A percentile compares a stretch with the other conserved stretches of the same genome.
Conservation (phyloP, 2,797 vertebrate genomes). For the Enteromius radiatus region DNA sequence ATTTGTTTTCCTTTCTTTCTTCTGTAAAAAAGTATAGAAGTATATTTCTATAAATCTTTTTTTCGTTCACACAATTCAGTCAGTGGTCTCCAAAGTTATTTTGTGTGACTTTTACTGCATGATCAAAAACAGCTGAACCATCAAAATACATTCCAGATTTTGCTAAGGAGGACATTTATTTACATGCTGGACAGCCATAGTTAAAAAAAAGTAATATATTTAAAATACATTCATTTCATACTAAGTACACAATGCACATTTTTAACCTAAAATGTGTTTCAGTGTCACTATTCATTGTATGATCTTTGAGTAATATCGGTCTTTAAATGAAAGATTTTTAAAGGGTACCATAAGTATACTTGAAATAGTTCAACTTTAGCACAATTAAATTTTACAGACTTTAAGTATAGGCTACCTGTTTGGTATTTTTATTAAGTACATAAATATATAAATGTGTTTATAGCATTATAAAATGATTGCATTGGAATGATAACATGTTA, state of each 20-base stretch:
- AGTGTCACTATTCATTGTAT: background rate
- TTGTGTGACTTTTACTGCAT: background rate
- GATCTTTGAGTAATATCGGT: background rate
- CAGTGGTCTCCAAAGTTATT: background rate
- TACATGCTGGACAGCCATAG: background rate
- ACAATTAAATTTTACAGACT: background rate
- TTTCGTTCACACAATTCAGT: background rate
- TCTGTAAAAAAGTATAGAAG: background rate
- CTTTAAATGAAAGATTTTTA: background rate
- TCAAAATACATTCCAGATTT: background rate
- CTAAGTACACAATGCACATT: background rate
- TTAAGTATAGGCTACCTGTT: background rate
- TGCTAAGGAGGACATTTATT: background rate
- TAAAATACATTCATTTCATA: background rate
- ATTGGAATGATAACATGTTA: constrained; percentile 12
- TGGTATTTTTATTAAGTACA: background rate
- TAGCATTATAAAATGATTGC: background rate
- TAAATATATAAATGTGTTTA: background rate
- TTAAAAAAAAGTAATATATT: background rate
- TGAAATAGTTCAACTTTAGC: background rate
- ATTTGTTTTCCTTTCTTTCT: background rate
- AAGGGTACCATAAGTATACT: background rate
- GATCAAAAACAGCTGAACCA: background rate
- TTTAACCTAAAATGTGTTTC: background rate
- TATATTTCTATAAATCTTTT: background rate